phyloP scores from a whole-genome alignment of 1,140 invertebrate species.

The Drosophila nigrodunni region DNA sequence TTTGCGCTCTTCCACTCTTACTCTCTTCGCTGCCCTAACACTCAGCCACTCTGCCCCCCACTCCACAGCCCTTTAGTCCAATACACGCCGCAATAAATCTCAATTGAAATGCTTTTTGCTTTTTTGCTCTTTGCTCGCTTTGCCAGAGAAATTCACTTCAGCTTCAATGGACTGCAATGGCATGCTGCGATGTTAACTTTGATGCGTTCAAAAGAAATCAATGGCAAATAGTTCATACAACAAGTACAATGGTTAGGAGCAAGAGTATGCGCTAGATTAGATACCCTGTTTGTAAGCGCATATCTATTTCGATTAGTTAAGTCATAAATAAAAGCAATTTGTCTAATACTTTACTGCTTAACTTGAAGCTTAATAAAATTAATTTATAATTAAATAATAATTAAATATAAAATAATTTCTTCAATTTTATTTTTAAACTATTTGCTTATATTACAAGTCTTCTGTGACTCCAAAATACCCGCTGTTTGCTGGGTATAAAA shows the following conservation, averaged over 20 bases:
- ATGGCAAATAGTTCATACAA: constrained; percentile 67
- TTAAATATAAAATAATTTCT: too few relatives aligned
- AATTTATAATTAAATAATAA: too few relatives aligned
- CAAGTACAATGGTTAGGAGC: constrained; percentile 19
- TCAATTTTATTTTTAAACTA: too few relatives aligned
- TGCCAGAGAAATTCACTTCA: constrained; percentile 67
- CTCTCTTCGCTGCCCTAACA: not conserved
- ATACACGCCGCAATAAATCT: constrained; percentile 81
- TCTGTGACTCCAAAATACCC: constrained; percentile 1
- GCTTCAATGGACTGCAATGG: constrained; percentile 65
- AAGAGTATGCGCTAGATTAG: not conserved
- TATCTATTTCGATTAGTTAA: not conserved
- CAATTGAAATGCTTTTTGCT: constrained; percentile 74
- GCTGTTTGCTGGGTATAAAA: not conserved
- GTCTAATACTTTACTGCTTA: too few relatives aligned
- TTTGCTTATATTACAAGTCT: too few relatives aligned
- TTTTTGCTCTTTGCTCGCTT: constrained; percentile 50
- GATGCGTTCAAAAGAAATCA: constrained; percentile 74
- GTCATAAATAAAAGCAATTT: too few relatives aligned
- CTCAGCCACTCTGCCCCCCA: constrained; percentile 2
- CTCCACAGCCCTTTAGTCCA: constrained; percentile 19
- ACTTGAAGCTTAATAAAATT: too few relatives aligned
- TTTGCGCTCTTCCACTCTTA: constrained; percentile 18
- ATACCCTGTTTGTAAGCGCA: constrained; percentile 1
- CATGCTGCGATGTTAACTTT: constrained; percentile 55